Evolutionary conservation across 1,140 invertebrate genomes (phyloP).

Genomic region (Polyergus mexicanus): DNA sequence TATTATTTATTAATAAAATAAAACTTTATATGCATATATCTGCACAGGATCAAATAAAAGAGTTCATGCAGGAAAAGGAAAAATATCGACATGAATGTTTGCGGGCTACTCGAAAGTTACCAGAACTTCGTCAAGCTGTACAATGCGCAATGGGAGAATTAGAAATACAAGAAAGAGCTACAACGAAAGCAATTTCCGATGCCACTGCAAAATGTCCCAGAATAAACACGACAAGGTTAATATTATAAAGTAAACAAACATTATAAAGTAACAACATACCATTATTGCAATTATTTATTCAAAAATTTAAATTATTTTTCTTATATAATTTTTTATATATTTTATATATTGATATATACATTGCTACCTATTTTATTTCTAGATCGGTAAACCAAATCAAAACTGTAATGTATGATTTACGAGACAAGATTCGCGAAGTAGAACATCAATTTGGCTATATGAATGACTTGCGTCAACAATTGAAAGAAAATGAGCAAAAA

Average conservation of each 20-base stretch:
- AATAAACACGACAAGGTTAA: constrained; percentile 84
- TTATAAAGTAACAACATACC: constrained; percentile 13
- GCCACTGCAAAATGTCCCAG: constrained; percentile 82
- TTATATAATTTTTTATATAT: neutral
- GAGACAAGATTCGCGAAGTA: constrained; percentile 76
- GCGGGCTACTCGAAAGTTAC: constrained; percentile 59
- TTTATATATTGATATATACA: neutral
- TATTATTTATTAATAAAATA: neutral
- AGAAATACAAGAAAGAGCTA: constrained; percentile 76
- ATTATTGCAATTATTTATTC: constrained; percentile 19
- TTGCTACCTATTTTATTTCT: constrained; percentile 30
- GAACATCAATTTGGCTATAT: constrained; percentile 78
- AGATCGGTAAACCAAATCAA: constrained; percentile 76
- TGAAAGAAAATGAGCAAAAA: constrained; percentile 76
- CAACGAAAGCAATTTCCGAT: constrained; percentile 70
- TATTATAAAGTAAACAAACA: constrained; percentile 8
- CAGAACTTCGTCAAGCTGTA: constrained; percentile 62
- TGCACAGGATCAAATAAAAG: constrained; percentile 80
- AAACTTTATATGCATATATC: neutral
- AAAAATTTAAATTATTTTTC: constrained; percentile 5
- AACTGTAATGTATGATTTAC: constrained; percentile 64
- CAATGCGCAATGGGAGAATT: constrained; percentile 73
- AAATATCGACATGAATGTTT: constrained; percentile 65
- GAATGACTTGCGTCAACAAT: constrained; percentile 74
- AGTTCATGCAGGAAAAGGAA: constrained; percentile 76